Evolutionary conservation across 1,140 invertebrate species (phyloP).

Genomic region (Papilio polyxenes): DNA sequence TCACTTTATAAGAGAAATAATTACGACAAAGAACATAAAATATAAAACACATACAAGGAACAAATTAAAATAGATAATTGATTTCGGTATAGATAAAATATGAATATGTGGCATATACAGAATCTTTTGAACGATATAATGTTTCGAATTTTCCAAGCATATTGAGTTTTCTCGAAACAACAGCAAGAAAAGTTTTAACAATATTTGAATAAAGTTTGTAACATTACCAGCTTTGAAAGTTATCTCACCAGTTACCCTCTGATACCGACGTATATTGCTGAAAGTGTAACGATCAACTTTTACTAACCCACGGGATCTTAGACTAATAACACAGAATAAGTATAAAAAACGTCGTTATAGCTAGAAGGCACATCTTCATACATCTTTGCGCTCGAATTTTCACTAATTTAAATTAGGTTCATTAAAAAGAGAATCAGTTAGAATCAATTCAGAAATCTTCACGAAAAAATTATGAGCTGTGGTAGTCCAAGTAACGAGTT

Average conservation of each 20-base stretch:
- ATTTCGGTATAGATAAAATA: not conserved
- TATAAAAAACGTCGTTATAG: too few species aligned
- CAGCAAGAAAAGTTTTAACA: conserved; percentile 57
- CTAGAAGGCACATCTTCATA: too few species aligned
- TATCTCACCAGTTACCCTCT: conserved; percentile 44
- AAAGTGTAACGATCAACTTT: conserved; percentile 52
- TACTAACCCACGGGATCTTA: conserved; percentile 40
- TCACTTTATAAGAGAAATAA: too few species aligned
- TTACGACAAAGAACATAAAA: too few species aligned
- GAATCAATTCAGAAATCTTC: too few species aligned
- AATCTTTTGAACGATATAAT: conserved; percentile 42
- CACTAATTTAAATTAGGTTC: too few species aligned
- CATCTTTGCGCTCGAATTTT: too few species aligned
- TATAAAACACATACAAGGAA: too few species aligned
- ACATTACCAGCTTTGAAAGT: conserved; percentile 50
- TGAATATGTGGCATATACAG: not conserved
- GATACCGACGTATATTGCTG: conserved; percentile 48
- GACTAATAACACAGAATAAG: not conserved
- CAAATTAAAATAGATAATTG: not conserved
- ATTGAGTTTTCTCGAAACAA: conserved; percentile 56
- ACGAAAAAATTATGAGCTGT: too few species aligned
- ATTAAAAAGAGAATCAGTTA: too few species aligned
- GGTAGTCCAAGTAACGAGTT: too few species aligned
- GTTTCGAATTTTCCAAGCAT: conserved; percentile 47
- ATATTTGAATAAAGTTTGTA: conserved; percentile 58